These are phyloP conservation scores for Carlito syrichta DNA, from an alignment of 2,113 vertebrate genomes.

Conservation along the genomic window DNA sequence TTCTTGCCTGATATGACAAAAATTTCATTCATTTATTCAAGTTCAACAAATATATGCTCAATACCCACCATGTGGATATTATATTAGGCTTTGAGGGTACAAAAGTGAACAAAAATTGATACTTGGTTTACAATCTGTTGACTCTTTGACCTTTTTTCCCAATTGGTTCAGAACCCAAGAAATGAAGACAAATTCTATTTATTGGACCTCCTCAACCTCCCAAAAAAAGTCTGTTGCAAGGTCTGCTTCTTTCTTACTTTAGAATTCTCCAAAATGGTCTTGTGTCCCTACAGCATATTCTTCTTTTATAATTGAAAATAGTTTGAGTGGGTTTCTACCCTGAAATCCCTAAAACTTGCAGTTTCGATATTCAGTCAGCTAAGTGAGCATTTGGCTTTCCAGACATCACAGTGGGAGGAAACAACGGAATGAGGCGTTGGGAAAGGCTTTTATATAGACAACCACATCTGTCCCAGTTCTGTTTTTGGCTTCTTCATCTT, in stretches of 20 bases:
- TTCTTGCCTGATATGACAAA: background rate
- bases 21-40: background rate
- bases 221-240: background rate
- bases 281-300: background rate
- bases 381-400: background rate
- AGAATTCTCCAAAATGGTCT: background rate
- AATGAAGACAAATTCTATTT: background rate
- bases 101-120: background rate
- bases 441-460: no score
- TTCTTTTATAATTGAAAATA: background rate
- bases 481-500: background rate
- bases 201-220: background rate
- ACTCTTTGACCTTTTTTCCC: background rate
- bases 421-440: background rate
- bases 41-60: background rate
- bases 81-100: background rate
- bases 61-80: background rate
- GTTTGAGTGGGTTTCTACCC: background rate
- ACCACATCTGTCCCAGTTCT: background rate
- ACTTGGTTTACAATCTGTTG: background rate
- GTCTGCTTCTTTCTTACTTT: background rate
- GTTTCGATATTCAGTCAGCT: background rate
- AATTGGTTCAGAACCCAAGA: background rate
- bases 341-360: background rate
- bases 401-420: background rate